These are phyloP conservation scores for Apaloderma vittatum DNA, from an alignment of 2,113 vertebrate species.

Conservation along the genomic window DNA sequence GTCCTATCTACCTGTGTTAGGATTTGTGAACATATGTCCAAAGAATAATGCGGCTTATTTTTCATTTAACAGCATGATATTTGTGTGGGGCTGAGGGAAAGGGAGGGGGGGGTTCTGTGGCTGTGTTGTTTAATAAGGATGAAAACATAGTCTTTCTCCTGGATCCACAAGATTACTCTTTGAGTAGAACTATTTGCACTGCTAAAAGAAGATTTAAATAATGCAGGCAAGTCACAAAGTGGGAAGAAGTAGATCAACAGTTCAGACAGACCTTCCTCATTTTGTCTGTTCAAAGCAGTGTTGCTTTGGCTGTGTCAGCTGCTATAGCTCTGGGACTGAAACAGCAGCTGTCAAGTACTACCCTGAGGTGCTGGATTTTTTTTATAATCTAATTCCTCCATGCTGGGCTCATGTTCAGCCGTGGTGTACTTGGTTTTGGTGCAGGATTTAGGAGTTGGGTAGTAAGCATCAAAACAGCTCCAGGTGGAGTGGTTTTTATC, in stretches of 20 bases:
- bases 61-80: neutral
- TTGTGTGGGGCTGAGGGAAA: neutral
- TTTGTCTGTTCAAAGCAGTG: neutral
- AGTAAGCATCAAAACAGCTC: neutral
- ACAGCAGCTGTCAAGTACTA: slow-evolving; percentile 23
- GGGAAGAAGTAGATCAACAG: neutral
- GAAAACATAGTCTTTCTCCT: neutral
- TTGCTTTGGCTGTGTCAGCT: slow-evolving; percentile 33
- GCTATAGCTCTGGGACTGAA: slow-evolving; percentile 35
- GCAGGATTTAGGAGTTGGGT: neutral
- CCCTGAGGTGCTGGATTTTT: slow-evolving; percentile 13
- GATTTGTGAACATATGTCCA: neutral
- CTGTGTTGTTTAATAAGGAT: neutral
- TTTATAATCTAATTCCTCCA: neutral
- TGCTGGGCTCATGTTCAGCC: neutral
- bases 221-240: neutral
- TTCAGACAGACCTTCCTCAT: neutral
- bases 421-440: neutral
- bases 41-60: neutral
- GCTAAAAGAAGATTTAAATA: neutral
- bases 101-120: neutral
- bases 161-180: neutral
- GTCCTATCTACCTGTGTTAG: neutral
- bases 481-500: neutral
- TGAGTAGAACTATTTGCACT: neutral